Evolutionary conservation across 2,888 invertebrate genomes (phyloP).

Genomic region (Thelaira solivaga): DNA sequence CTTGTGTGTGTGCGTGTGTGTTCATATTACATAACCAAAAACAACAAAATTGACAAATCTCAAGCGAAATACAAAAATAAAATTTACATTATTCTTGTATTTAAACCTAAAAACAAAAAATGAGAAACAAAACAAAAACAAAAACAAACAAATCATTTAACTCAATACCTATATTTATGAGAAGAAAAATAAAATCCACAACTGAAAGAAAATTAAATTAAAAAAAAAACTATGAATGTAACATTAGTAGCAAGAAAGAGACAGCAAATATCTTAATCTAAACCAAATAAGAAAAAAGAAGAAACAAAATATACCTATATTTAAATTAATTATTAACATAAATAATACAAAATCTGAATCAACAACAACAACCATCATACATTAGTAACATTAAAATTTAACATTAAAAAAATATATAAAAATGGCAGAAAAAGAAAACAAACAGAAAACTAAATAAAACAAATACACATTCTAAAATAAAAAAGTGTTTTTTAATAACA

Average conservation of each 20-base stretch:
- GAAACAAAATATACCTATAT: slow-evolving; percentile 64
- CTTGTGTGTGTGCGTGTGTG: not conserved
- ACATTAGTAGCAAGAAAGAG: slow-evolving; percentile 48
- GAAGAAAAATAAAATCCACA: not conserved
- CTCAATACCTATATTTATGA: slow-evolving; percentile 4
- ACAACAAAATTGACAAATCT: slow-evolving; percentile 51
- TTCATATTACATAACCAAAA: not conserved
- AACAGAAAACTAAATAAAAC: no score
- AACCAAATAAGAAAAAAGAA: slow-evolving; percentile 59
- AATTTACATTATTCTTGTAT: not conserved
- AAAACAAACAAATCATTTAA: not conserved
- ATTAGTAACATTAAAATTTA: no score
- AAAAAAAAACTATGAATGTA: slow-evolving; percentile 28
- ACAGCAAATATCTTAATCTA: no score
- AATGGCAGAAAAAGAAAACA: no score
- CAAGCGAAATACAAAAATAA: slow-evolving; percentile 23
- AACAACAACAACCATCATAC: no score
- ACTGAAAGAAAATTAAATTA: slow-evolving; percentile 29
- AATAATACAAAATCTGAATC: no score
- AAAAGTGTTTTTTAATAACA: no score
- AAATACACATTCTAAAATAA: no score
- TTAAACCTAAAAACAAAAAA: slow-evolving; percentile 50
- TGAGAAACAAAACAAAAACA: slow-evolving; percentile 61
- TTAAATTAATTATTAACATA: slow-evolving; percentile 63
- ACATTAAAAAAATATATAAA: no score